Conservation (phyloP, 2,113 vertebrate genomes). For the Scatophagus argus region DNA sequence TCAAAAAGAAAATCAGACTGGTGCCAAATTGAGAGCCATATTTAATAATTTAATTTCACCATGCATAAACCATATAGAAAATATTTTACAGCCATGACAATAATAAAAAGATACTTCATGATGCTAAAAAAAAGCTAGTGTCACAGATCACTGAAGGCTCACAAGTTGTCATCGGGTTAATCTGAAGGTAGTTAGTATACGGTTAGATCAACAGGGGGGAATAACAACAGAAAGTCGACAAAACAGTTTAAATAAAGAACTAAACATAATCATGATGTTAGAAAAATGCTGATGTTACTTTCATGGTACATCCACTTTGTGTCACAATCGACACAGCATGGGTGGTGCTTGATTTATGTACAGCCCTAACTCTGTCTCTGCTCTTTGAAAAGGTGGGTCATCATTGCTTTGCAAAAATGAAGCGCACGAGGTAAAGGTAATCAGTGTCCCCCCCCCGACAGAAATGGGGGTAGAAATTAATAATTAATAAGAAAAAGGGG, state of each 20-base stretch:
- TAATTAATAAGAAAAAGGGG: neutral
- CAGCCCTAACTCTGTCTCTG: neutral
- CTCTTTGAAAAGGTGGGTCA: neutral
- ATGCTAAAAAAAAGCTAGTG: slow-evolving; percentile 28
- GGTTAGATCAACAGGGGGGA: slow-evolving; percentile 24
- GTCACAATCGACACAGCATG: neutral
- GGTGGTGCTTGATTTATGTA: neutral
- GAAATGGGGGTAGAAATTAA: slow-evolving; percentile 67
- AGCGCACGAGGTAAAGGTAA: neutral
- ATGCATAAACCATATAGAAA: slow-evolving; percentile 78
- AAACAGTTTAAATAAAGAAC: slow-evolving; percentile 8
- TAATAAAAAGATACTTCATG: slow-evolving; percentile 47
- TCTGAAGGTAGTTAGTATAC: slow-evolving; percentile 48
- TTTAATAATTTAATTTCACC: slow-evolving; percentile 80
- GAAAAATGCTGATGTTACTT: slow-evolving; percentile 41
- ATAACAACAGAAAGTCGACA: slow-evolving; percentile 12
- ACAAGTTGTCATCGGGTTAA: slow-evolving; percentile 43
- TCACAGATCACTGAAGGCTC: slow-evolving; percentile 67
- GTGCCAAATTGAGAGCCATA: slow-evolving; percentile 25
- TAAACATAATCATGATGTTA: slow-evolving; percentile 25
- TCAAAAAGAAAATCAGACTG: neutral
- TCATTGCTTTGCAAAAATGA: slow-evolving; percentile 13
- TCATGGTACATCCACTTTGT: slow-evolving; percentile 30
- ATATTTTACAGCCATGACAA: slow-evolving; percentile 74
- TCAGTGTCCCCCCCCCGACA: slow-evolving; percentile 69